Evolutionary conservation across 30 jellyfish, hydroid and myxozoan species (phyloP).

Genomic region (Chironex yamaguchii): DNA sequence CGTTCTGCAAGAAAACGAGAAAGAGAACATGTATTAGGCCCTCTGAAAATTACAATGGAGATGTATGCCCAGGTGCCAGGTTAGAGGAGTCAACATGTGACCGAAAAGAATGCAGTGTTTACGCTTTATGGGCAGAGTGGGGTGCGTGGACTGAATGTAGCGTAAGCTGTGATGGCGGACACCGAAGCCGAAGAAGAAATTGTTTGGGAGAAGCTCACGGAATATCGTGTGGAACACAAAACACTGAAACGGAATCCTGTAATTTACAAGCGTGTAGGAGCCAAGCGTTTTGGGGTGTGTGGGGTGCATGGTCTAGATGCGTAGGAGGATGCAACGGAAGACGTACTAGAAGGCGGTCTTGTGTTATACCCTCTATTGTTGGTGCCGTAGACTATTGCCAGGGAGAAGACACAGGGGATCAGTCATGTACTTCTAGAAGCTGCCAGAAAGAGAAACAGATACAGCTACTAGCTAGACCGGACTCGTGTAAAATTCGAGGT

Average conservation of each 20-base stretch:
- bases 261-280: slow-evolving; percentile 71
- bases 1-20: slow-evolving; percentile 76
- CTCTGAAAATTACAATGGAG: slow-evolving; percentile 70
- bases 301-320: slow-evolving; percentile 93
- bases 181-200: slow-evolving; percentile 78
- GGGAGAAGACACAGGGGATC: slow-evolving; percentile 74
- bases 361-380: slow-evolving; percentile 66
- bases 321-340: slow-evolving; percentile 80
- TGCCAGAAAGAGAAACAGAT: slow-evolving; percentile 75
- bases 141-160: slow-evolving; percentile 90
- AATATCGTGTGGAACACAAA: slow-evolving; percentile 77
- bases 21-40: slow-evolving; percentile 80
- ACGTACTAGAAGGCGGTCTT: slow-evolving; percentile 74
- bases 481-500: slow-evolving; percentile 75
- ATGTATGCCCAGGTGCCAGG: slow-evolving; percentile 73
- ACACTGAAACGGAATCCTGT: slow-evolving; percentile 73
- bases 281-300: slow-evolving; percentile 86
- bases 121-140: slow-evolving; percentile 89
- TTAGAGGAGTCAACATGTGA: slow-evolving; percentile 60
- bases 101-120: slow-evolving; percentile 63
- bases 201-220: slow-evolving; percentile 73
- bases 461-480: slow-evolving; percentile 11
- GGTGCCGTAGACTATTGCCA: slow-evolving; percentile 75
- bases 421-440: slow-evolving; percentile 42
- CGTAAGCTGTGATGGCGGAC: slow-evolving; percentile 86